These are phyloP conservation scores for Deroplatys truncata DNA, from an alignment of 2,888 invertebrate genomes.

Conservation along the genomic window DNA sequence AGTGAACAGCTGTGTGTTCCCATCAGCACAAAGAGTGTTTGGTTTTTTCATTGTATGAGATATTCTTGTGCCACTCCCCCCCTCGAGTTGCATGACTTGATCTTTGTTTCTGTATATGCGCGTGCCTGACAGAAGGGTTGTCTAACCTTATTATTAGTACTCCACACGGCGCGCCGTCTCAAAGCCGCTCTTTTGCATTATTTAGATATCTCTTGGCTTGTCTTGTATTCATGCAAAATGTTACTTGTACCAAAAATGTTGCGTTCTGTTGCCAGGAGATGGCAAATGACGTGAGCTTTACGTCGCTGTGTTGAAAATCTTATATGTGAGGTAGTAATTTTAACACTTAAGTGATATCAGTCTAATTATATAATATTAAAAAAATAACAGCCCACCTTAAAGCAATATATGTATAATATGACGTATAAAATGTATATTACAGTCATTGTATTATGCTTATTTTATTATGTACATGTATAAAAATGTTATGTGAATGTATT, in stretches of 20 bases:
- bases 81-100: not conserved
- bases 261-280: not conserved
- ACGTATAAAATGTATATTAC: too few relatives aligned
- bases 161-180: not conserved
- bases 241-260: too few relatives aligned
- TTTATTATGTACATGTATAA: too few relatives aligned
- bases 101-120: not conserved
- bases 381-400: too few relatives aligned
- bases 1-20: not conserved
- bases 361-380: too few relatives aligned
- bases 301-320: too few relatives aligned
- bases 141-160: not conserved
- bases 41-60: not conserved
- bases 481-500: too few relatives aligned
- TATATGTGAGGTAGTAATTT: too few relatives aligned
- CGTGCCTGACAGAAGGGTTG: not conserved
- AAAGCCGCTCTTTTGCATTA: not conserved
- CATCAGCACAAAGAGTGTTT: conserved; percentile 7
- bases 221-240: not conserved
- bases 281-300: not conserved
- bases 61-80: not conserved
- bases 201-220: not conserved
- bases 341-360: too few relatives aligned
- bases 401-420: too few relatives aligned
- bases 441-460: too few relatives aligned